Evolutionary conservation across 2,797 vertebrate genomes (phyloP).

Genomic region (Buphagus erythrorhynchus): DNA sequence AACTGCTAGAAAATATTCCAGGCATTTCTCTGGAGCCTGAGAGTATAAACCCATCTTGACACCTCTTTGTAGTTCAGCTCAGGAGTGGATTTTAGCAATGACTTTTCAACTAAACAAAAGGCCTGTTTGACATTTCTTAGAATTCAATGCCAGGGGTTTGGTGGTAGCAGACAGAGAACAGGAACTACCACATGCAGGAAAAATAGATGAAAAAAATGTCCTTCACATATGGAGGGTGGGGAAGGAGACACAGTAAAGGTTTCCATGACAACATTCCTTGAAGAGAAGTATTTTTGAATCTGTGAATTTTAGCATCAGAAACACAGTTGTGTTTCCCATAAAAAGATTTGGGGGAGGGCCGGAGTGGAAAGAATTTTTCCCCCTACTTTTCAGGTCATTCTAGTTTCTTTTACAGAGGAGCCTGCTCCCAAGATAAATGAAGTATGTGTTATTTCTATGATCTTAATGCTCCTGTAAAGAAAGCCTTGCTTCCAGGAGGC

Average conservation of each 20-base stretch:
- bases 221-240: constrained; percentile 66
- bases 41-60: background rate
- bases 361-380: constrained; percentile 36
- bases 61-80: background rate
- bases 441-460: background rate
- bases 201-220: constrained; percentile 62
- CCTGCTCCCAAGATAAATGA: constrained; percentile 13
- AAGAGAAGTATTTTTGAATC: constrained; percentile 82
- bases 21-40: background rate
- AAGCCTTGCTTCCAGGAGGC: background rate
- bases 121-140: constrained; percentile 30
- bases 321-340: constrained; percentile 76
- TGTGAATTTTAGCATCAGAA: constrained; percentile 79
- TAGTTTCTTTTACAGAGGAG: constrained; percentile 23
- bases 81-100: background rate
- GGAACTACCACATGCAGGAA: constrained; percentile 54
- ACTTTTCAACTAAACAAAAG: constrained; percentile 44
- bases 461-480: constrained; percentile 15
- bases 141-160: constrained; percentile 28
- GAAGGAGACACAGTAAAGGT: constrained; percentile 66
- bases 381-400: constrained; percentile 51
- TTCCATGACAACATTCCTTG: constrained; percentile 79
- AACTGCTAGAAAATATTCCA: background rate
- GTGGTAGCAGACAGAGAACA: constrained; percentile 21
- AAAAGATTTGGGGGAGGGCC: constrained; percentile 64